phyloP scores from a whole-genome alignment of 2,797 vertebrate genomes.

The Australoheros facetus region DNA sequence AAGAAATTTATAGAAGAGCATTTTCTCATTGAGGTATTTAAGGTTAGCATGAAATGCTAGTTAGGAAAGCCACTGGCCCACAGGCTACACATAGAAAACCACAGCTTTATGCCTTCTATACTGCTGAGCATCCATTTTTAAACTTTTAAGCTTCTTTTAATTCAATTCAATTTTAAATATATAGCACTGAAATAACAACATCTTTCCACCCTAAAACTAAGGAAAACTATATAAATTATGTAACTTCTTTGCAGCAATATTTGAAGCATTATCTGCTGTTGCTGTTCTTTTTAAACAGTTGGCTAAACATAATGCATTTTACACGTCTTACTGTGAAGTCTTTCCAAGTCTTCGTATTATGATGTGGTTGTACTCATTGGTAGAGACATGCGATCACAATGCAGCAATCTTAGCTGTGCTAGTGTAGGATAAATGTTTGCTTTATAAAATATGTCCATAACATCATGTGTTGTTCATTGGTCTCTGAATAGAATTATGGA shows the following conservation, averaged over 20 bases:
- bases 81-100: background rate
- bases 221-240: background rate
- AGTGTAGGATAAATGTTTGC: background rate
- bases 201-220: background rate
- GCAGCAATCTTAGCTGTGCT: background rate
- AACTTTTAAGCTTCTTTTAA: background rate
- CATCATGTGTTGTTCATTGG: fast-evolving
- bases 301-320: background rate
- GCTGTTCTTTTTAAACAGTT: background rate
- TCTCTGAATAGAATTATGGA: background rate
- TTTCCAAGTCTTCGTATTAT: background rate
- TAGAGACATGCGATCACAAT: background rate
- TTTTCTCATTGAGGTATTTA: background rate
- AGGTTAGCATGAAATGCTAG: background rate
- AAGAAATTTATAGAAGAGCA: background rate
- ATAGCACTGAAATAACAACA: too few species aligned
- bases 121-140: background rate
- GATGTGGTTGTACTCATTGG: background rate
- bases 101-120: background rate
- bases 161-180: too few species aligned
- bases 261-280: background rate
- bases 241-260: background rate
- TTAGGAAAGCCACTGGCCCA: background rate
- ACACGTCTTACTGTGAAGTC: background rate
- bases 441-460: background rate